phyloP scores from a whole-genome alignment of 2,888 invertebrate species.

The Lepidochrysops patricia region DNA sequence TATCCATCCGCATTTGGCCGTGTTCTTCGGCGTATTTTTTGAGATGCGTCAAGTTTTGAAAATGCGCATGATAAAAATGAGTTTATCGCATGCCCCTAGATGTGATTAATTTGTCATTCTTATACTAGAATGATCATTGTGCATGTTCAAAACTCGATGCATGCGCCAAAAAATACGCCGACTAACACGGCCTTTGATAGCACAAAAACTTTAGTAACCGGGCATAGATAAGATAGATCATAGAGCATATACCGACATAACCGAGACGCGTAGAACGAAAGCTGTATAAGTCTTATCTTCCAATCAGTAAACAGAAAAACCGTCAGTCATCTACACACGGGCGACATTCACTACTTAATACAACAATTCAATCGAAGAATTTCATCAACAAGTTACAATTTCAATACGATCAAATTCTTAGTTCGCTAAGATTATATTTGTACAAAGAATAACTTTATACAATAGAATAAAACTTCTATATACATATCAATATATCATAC shows the following conservation, averaged over 20 bases:
- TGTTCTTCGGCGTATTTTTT: too few relatives aligned
- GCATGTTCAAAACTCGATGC: too few relatives aligned
- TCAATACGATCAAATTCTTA: background rate
- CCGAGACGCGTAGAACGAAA: background rate
- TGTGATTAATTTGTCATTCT: too few relatives aligned
- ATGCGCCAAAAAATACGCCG: too few relatives aligned
- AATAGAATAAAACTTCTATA: background rate
- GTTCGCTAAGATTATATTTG: background rate
- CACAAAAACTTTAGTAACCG: too few relatives aligned
- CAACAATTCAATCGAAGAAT: background rate
- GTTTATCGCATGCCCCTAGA: too few relatives aligned
- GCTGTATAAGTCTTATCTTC: slow-evolving; percentile 1
- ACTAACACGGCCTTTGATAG: too few relatives aligned
- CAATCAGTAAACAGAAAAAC: background rate
- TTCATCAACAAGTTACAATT: background rate
- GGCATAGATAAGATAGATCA: too few relatives aligned
- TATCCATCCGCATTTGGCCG: too few relatives aligned
- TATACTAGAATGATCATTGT: background rate
- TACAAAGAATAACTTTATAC: background rate
- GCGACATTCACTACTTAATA: background rate
- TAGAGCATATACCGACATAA: slow-evolving; percentile 14
- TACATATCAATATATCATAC: background rate
- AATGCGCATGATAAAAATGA: too few relatives aligned
- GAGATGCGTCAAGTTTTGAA: too few relatives aligned
- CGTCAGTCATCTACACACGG: slow-evolving; percentile 5